Evolutionary conservation across 2,797 vertebrate species (phyloP), one percentile per base, ranked within the genome.

Genomic region (Lates japonicus): DNA sequence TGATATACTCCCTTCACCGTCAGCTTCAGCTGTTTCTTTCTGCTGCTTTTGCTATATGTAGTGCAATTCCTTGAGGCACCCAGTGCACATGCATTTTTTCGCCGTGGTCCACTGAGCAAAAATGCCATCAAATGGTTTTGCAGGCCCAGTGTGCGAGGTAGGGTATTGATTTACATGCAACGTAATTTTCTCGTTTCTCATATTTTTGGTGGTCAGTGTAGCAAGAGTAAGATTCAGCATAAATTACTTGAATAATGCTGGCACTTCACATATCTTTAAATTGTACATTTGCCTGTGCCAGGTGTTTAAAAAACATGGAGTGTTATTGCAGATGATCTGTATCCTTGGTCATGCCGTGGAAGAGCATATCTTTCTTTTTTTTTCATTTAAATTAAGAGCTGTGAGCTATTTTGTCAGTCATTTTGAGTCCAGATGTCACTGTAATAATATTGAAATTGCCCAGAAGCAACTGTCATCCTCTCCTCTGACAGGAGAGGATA

Each of bases 161-260:
- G 49, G 77, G 62, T 91, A 86, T 91, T 91, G 89, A 87, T 92
- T 92, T 90, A 85, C 73, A 88, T 85, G 79, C 77, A 77, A 54
- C 81, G 84, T 78, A 12, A 85, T 86, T 86, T 80, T 85, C 84
- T 80, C 60, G 69, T 70, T 63, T 67, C 61, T 88, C 41, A 78
- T 39, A 60, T 74, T 42, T 82, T 71, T 59, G 42, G 68, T 70
- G 64, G 81, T 79, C 76, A 69, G 48, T 81, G 71, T 59, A 68
- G 52, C 74, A 81, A 60, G 62, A 87, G 63, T 70, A 81, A 55
- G 22, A 77, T 75, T 85, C 77, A 78, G 74, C 55, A 52, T 84
- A 72, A n/a, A 83, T 77, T 69, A 59, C 35, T 54, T 71, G 52
- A 88, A 78, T 85, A 76, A 64, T 70, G 66, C 66, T 70, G 42